Evolutionary conservation across 2,888 invertebrate species (phyloP).

Genomic region (Hypomecis atomaria): DNA sequence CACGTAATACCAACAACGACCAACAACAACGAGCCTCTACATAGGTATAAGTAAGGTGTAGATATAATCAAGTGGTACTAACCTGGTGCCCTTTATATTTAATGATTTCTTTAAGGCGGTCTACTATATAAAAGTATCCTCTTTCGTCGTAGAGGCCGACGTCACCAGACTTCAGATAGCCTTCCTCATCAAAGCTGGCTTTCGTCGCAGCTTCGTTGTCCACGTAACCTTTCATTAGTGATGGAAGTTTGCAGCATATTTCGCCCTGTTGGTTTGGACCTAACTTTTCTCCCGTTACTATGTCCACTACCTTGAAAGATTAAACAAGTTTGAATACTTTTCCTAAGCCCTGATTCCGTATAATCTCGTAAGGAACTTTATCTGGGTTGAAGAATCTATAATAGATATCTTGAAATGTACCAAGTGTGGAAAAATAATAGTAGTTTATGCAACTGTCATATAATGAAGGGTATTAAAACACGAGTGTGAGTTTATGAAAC

Average conservation of each 20-base stretch:
- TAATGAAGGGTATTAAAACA: too few species aligned
- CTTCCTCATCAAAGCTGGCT: slow-evolving; percentile 59
- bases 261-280: slow-evolving; percentile 62
- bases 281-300: slow-evolving; percentile 53
- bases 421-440: too few species aligned
- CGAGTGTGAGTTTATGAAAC: too few species aligned
- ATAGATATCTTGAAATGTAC: too few species aligned
- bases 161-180: slow-evolving; percentile 66
- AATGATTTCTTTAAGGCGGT: slow-evolving; percentile 65
- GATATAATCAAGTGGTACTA: background rate
- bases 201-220: slow-evolving; percentile 56
- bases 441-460: too few species aligned
- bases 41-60: background rate
- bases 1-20: too few species aligned
- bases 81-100: slow-evolving; percentile 65
- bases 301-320: slow-evolving; percentile 66
- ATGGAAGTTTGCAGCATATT: slow-evolving; percentile 63
- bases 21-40: too few species aligned
- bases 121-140: slow-evolving; percentile 63
- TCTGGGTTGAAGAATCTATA: too few species aligned
- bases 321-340: too few species aligned
- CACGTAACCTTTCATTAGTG: slow-evolving; percentile 64
- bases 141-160: slow-evolving; percentile 66
- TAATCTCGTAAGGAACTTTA: too few species aligned
- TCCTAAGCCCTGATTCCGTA: too few species aligned